These are phyloP conservation scores for Cottoperca gobio DNA, from an alignment of 2,797 vertebrate species.

Conservation along the genomic window DNA sequence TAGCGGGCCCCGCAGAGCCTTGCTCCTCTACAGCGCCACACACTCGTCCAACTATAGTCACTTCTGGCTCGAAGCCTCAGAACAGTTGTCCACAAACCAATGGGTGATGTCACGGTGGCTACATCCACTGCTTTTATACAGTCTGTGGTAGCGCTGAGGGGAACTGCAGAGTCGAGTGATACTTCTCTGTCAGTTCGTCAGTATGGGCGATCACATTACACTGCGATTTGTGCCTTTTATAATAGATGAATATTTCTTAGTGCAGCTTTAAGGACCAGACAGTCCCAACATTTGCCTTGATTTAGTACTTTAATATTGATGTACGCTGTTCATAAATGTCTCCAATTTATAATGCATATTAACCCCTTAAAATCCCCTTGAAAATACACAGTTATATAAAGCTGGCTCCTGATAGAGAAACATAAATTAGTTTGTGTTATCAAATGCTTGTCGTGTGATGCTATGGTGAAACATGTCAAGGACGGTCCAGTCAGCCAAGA, in stretches of 20 bases:
- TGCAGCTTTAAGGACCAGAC: background rate
- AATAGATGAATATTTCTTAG: slow-evolving; percentile 5
- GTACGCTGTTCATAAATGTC: background rate
- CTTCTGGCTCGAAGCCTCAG: too few relatives aligned
- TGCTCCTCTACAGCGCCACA: too few relatives aligned
- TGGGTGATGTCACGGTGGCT: too few relatives aligned
- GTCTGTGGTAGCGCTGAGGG: background rate
- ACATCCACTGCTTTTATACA: too few relatives aligned
- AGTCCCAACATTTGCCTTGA: background rate
- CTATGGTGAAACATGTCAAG: slow-evolving; percentile 27
- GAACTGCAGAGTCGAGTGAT: background rate
- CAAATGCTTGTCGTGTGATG: slow-evolving; percentile 15
- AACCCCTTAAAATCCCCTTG: background rate
- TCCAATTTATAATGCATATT: background rate
- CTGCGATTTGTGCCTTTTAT: background rate
- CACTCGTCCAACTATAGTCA: too few relatives aligned
- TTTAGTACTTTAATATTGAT: background rate
- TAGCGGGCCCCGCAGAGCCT: too few relatives aligned
- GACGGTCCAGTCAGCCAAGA: slow-evolving; percentile 17
- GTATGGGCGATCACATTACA: background rate
- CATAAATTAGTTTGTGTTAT: slow-evolving; percentile 13
- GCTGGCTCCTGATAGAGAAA: background rate
- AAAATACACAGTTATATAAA: background rate
- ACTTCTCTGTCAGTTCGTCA: background rate
- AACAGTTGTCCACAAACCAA: too few relatives aligned